These are phyloP conservation scores for Cecropterus lyciades DNA, from an alignment of 1,140 invertebrate species.

Conservation along the genomic window DNA sequence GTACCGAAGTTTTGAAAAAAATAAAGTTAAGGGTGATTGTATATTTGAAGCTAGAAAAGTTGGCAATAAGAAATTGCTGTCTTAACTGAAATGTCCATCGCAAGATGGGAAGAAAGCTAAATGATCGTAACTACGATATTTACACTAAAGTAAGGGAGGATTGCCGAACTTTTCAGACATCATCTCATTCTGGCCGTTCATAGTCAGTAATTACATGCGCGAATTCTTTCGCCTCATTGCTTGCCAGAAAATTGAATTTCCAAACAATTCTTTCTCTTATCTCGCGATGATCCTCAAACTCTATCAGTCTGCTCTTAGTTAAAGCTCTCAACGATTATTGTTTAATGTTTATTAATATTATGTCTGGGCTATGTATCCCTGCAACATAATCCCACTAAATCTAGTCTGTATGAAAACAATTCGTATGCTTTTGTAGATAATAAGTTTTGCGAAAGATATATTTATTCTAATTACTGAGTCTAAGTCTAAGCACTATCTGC, in stretches of 20 bases:
- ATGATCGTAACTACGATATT: slow-evolving; percentile 33
- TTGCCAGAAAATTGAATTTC: slow-evolving; percentile 67
- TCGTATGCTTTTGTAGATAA: slow-evolving; percentile 18
- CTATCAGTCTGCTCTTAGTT: slow-evolving; percentile 25
- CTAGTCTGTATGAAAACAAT: slow-evolving; percentile 28
- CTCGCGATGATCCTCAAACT: slow-evolving; percentile 45
- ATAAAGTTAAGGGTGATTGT: slow-evolving; percentile 17
- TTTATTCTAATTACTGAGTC: slow-evolving; percentile 32
- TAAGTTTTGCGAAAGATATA: slow-evolving; percentile 27
- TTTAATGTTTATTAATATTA: slow-evolving; percentile 53
- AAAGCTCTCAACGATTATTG: slow-evolving; percentile 39
- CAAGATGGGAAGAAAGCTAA: slow-evolving; percentile 22
- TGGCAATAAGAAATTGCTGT: slow-evolving; percentile 21
- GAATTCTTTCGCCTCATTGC: slow-evolving; percentile 58
- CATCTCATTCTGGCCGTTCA: slow-evolving; percentile 61
- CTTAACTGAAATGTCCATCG: slow-evolving; percentile 25
- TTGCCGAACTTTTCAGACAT: slow-evolving; percentile 66
- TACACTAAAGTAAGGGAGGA: slow-evolving; percentile 37
- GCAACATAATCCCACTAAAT: slow-evolving; percentile 18
- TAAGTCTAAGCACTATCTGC: slow-evolving; percentile 10
- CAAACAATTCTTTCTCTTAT: slow-evolving; percentile 54
- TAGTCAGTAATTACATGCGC: slow-evolving; percentile 66
- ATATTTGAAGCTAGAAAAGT: slow-evolving; percentile 7
- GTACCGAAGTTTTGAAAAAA: neutral
- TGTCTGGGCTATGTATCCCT: slow-evolving; percentile 42